Conservation (phyloP, 1,140 invertebrate species). For the Ostrea denselamellosa region DNA sequence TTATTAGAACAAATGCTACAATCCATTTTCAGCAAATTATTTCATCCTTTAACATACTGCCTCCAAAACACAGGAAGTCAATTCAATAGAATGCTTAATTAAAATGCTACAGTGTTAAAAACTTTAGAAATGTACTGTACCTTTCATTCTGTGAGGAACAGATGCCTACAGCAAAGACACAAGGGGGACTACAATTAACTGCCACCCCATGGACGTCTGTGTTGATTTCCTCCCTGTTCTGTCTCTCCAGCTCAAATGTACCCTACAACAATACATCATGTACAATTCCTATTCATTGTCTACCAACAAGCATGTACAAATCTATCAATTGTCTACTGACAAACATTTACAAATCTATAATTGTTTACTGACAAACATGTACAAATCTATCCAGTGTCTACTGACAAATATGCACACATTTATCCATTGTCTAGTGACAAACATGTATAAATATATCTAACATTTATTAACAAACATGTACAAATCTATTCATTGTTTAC, state of each 20-base stretch:
- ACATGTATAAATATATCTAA: no score
- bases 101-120: neutral
- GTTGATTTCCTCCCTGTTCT: conserved; percentile 63
- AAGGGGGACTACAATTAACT: conserved; percentile 71
- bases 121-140: neutral
- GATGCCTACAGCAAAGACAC: conserved; percentile 73
- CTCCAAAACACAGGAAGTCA: neutral
- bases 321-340: no score
- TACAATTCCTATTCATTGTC: no score
- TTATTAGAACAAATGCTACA: neutral
- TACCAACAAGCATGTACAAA: no score
- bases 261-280: conserved; percentile 50
- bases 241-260: conserved; percentile 60
- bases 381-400: no score
- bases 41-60: neutral
- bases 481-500: no score
- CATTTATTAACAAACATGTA: no score
- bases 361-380: no score
- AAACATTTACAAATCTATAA: no score
- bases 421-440: no score
- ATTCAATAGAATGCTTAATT: neutral
- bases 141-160: conserved; percentile 68
- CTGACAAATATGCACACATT: no score
- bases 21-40: neutral
- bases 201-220: conserved; percentile 64